A percentile compares a stretch with the other conserved stretches of the same genome.
Evolutionary conservation across 2,797 vertebrate species (phyloP).

Genomic region (Aeoliscus strigatus): DNA sequence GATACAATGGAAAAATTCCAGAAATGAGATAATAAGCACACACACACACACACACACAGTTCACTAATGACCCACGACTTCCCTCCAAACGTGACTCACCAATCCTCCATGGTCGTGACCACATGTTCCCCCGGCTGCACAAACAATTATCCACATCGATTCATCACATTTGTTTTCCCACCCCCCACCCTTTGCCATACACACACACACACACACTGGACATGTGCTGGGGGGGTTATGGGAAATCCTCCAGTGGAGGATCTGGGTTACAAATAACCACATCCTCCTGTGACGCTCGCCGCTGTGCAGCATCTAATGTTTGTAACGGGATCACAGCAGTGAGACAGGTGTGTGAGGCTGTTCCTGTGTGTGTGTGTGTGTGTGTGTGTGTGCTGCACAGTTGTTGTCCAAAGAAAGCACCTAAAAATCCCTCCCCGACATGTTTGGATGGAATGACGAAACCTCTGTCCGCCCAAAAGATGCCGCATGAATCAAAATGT

Average conservation of each 20-base stretch:
- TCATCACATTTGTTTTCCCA: slow-evolving; percentile 54
- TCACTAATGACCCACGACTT: slow-evolving; percentile 4
- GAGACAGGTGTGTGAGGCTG: slow-evolving; percentile 23
- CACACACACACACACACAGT: too few species aligned
- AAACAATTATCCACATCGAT: slow-evolving; percentile 23
- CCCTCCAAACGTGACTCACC: not conserved
- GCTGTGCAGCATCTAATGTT: slow-evolving; percentile 23
- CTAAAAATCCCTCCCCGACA: too few species aligned
- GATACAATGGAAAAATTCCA: not conserved
- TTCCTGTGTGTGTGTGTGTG: slow-evolving; percentile 12
- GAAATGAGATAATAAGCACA: too few species aligned
- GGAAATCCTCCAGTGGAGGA: slow-evolving; percentile 31
- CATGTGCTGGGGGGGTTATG: slow-evolving; percentile 42
- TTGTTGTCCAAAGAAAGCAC: too few species aligned
- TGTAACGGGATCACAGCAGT: slow-evolving; percentile 20
- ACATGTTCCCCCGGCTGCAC: slow-evolving; percentile 13
- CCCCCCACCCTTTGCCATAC: slow-evolving; percentile 8
- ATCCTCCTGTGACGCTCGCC: slow-evolving; percentile 33
- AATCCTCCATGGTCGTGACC: slow-evolving; percentile 12
- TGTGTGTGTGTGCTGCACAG: not conserved
- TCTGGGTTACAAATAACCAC: slow-evolving; percentile 38
- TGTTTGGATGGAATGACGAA: too few species aligned
- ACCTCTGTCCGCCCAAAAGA: too few species aligned
- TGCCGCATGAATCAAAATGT: too few species aligned
- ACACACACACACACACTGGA: slow-evolving; percentile 13